Percentiles rank a stretch among this genome's conserved stretches.
Evolutionary conservation across 2,888 invertebrate genomes (phyloP).

Genomic region (Hofmannophila pseudospretella): DNA sequence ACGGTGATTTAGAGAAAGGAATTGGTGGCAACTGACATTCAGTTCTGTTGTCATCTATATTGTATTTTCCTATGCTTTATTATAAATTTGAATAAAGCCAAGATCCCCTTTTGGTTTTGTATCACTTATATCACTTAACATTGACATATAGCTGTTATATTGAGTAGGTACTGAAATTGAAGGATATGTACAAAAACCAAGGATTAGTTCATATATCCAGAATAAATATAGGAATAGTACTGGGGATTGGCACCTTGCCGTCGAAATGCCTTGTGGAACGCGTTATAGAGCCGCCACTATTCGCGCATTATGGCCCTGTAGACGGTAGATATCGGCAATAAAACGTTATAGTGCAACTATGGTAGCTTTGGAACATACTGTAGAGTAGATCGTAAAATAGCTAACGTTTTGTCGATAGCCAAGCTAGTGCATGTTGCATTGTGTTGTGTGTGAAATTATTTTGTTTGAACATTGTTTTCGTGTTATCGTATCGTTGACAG

Average conservation of each 20-base stretch:
- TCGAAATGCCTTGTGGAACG: conserved; percentile 44
- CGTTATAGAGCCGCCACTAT: conserved; percentile 45
- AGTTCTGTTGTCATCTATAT: too few relatives aligned
- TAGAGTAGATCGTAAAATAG: conserved; percentile 50
- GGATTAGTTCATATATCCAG: neutral
- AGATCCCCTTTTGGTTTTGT: too few relatives aligned
- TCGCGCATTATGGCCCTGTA: conserved; percentile 49
- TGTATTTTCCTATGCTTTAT: too few relatives aligned
- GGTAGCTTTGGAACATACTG: conserved; percentile 46
- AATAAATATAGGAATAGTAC: conserved; percentile 11
- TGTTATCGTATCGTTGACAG: too few relatives aligned
- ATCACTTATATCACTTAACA: too few relatives aligned
- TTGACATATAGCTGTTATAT: too few relatives aligned
- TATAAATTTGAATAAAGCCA: too few relatives aligned
- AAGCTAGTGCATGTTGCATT: conserved; percentile 33
- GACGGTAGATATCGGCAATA: conserved; percentile 57
- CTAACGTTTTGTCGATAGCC: conserved; percentile 44
- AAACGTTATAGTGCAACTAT: conserved; percentile 58
- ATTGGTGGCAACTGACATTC: too few relatives aligned
- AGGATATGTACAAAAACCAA: too few relatives aligned
- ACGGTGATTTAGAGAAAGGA: too few relatives aligned
- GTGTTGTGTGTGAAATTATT: conserved; percentile 6
- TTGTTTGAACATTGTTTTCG: neutral
- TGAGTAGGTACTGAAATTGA: too few relatives aligned
- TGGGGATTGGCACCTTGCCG: conserved; percentile 52